Evolutionary conservation across 2,888 invertebrate species (phyloP), one percentile per base, ranked within the genome.

Genomic region (Drosophila quinaria): DNA sequence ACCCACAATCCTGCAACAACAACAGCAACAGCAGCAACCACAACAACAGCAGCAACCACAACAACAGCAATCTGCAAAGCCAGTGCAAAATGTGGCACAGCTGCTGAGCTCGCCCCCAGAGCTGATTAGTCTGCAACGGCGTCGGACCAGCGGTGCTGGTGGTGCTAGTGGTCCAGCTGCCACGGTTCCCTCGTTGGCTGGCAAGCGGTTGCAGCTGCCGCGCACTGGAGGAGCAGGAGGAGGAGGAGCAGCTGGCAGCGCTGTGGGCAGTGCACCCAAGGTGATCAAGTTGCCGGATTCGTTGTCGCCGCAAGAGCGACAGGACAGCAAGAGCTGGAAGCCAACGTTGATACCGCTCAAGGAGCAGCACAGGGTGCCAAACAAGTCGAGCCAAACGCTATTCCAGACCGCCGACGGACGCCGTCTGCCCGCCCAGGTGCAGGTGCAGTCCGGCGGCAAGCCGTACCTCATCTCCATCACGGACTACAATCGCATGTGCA

Each of bases 401-500:
- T 94, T 94, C 80, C 93, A 94, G 76, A 95, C 94, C 0, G 94
- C 94, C 1, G 95, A 94, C 87, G 95, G 94, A 0, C 94, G 94
- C 54, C 93, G 93, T 44, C 91, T 95, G 74, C 95, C 95, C 4
- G 95, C 95, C 63, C 93, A 96, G 22, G 95, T 96, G n/a, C 95
- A 96, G 86, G 96, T 96, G 1, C 95, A 96, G 90, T 95, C 96
- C 0, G 95, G 96, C 0, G 96, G 96, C n/a, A 95, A 95, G 87
- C 95, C 96, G 0, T 96, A 95, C 92, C 96, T 96, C 90, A 95
- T 97, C 81, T 96, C 96, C 3, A 94, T 96, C 37, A 95, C 95
- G 54, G 96, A 97, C 87, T 96, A 96, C 92, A 96, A 96, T 92
- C 96, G 96, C 76, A 96, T 96, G 96, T 96, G 96, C 91, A 94